phyloP scores from a whole-genome alignment of 2,888 invertebrate species.

The Tribolium freemani region DNA sequence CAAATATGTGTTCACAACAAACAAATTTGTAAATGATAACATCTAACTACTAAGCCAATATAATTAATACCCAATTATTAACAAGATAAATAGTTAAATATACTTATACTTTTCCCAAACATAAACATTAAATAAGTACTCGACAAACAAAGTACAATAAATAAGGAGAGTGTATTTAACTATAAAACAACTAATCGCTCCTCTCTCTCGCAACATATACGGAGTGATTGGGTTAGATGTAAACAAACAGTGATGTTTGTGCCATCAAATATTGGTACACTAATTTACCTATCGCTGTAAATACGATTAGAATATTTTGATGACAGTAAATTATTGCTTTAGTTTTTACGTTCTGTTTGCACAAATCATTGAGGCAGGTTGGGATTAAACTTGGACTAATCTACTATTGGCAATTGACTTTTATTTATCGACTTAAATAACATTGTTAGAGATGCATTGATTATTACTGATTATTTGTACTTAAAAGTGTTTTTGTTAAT shows the following conservation, averaged over 20 bases:
- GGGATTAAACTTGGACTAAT: slow-evolving; percentile 26
- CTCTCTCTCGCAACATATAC: slow-evolving; percentile 49
- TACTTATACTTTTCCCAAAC: slow-evolving; percentile 53
- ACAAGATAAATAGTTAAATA: slow-evolving; percentile 57
- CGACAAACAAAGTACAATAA: slow-evolving; percentile 52
- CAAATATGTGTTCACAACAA: slow-evolving; percentile 45
- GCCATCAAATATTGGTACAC: slow-evolving; percentile 63
- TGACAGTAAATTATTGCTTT: slow-evolving; percentile 57
- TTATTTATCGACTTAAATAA: slow-evolving; percentile 21
- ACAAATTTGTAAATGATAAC: slow-evolving; percentile 51
- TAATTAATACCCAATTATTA: slow-evolving; percentile 58
- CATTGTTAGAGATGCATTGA: slow-evolving; percentile 9
- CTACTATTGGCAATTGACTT: slow-evolving; percentile 12
- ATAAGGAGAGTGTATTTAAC: slow-evolving; percentile 45
- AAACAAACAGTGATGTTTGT: slow-evolving; percentile 59
- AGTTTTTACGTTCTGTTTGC: slow-evolving; percentile 49
- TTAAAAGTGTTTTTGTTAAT: slow-evolving; percentile 26
- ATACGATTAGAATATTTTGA: slow-evolving; percentile 59
- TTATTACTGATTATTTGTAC: slow-evolving; percentile 34
- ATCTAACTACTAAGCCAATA: slow-evolving; percentile 57
- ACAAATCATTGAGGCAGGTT: slow-evolving; percentile 50
- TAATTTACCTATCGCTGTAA: slow-evolving; percentile 61
- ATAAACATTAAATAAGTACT: slow-evolving; percentile 55
- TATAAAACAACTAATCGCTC: slow-evolving; percentile 43
- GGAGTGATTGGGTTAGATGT: slow-evolving; percentile 61